These are phyloP conservation scores for Apotomis capreana DNA, from an alignment of 2,888 invertebrate genomes.

Conservation along the genomic window DNA sequence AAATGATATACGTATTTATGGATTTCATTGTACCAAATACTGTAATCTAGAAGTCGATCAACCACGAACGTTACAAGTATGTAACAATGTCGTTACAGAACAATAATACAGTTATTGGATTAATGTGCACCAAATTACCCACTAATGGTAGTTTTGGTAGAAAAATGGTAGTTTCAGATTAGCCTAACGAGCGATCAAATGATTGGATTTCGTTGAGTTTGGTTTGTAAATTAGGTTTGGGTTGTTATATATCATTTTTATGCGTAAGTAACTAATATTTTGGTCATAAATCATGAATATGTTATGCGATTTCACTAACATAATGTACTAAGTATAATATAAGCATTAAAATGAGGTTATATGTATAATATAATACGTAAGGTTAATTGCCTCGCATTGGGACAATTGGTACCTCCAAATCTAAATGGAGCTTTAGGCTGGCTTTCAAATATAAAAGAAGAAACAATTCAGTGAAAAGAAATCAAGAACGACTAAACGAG, in stretches of 20 bases:
- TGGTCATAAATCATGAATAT: no score
- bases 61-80: slow-evolving; percentile 34
- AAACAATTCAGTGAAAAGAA: no score
- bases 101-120: slow-evolving; percentile 60
- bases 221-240: slow-evolving; percentile 22
- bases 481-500: no score
- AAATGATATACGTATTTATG: neutral
- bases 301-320: no score
- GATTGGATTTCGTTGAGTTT: slow-evolving; percentile 45
- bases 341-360: no score
- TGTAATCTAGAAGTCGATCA: slow-evolving; percentile 33
- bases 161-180: slow-evolving; percentile 44
- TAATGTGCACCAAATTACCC: slow-evolving; percentile 73
- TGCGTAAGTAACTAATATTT: neutral
- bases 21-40: slow-evolving; percentile 25
- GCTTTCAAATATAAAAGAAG: no score
- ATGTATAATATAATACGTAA: no score
- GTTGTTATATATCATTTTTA: slow-evolving; percentile 20
- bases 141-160: slow-evolving; percentile 63
- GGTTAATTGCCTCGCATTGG: no score
- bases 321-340: no score
- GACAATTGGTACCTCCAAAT: no score
- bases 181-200: slow-evolving; percentile 46
- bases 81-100: slow-evolving; percentile 40
- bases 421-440: no score